Evolutionary conservation across 2,888 invertebrate species (phyloP).

Genomic region (Drosophila incognita): DNA sequence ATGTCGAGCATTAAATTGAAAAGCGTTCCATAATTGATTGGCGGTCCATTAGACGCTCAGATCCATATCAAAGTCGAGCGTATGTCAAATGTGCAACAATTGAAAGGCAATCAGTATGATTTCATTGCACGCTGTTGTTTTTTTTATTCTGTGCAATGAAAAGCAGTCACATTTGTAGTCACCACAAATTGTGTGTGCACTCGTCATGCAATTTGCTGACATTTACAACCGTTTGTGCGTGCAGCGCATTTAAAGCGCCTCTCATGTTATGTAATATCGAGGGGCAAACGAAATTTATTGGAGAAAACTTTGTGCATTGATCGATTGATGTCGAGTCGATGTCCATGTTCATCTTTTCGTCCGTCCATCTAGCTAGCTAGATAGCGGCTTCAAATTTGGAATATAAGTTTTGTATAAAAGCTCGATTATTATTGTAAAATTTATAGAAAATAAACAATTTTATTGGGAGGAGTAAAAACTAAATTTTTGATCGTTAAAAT

Average conservation of each 20-base stretch:
- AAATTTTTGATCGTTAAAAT: background rate
- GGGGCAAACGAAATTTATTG: constrained; percentile 2
- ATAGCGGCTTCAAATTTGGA: no score
- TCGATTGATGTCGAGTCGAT: background rate
- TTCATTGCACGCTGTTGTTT: constrained; percentile 14
- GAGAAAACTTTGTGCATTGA: background rate
- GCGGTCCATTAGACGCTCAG: constrained; percentile 15
- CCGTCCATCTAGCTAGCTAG: no score
- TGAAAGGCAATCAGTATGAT: constrained; percentile 58
- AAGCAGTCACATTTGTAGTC: constrained; percentile 32
- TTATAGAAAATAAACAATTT: no score
- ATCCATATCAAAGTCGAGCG: constrained; percentile 13
- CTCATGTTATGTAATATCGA: constrained; percentile 44
- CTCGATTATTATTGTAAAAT: no score
- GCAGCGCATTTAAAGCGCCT: constrained; percentile 42
- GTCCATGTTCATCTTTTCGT: no score
- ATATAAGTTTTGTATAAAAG: background rate
- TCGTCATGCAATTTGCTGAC: constrained; percentile 52
- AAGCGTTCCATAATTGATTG: constrained; percentile 37
- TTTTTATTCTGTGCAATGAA: constrained; percentile 11
- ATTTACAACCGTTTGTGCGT: constrained; percentile 56
- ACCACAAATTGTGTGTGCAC: constrained; percentile 13
- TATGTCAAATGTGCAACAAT: constrained; percentile 44
- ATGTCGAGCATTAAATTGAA: constrained; percentile 24
- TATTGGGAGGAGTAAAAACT: no score